Evolutionary conservation across 2,888 invertebrate species (phyloP), one percentile per base, ranked within the genome.

Genomic region (Cenopis cana): DNA sequence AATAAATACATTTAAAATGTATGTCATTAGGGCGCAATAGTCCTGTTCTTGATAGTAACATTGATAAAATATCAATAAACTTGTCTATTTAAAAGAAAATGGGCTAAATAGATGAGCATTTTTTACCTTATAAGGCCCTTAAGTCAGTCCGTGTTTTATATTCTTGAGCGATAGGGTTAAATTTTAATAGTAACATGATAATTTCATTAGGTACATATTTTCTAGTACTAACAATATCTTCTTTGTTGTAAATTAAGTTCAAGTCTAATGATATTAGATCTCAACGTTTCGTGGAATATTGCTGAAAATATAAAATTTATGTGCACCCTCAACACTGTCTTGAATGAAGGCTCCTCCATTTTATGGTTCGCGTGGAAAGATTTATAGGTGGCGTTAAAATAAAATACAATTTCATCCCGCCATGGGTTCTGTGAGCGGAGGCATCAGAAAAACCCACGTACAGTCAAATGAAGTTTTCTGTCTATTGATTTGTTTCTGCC

Each of bases 331-430:
- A 75, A 82, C 81, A 81, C 80, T 81, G 81, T 78, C 79, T 76
- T 82, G 81, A 83, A 87, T 81, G 82, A 84, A 85, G 82, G 83
- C 79, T 83, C 82, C 86, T 83, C 85, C 85, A 83, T 88, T 88
- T 89, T 86, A 86, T 82, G 83, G 82, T 85, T 78, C 77, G 78
- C 81, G 80, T 81, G 77, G 77, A 76, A 81, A 89, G 90, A 93
- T 93, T 92, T 92, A 93, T 87, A 89, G 89, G 81, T 78, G 77
- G 80, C 82, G 86, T 88, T 89, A 87, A 89, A 90, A 88, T 89
- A 90, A 90, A 91, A 91, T 90, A 91, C 88, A 90, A 88, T 92
- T 90, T 89, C 88, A 86, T 87, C 82, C 83, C 77, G 79, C 80
- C 81, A 82, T 76, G 79, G 83, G 82, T 81, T 81, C 78, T 81